Evolutionary conservation across 2,888 invertebrate genomes (phyloP).

Genomic region (Tetranychus piercei): DNA sequence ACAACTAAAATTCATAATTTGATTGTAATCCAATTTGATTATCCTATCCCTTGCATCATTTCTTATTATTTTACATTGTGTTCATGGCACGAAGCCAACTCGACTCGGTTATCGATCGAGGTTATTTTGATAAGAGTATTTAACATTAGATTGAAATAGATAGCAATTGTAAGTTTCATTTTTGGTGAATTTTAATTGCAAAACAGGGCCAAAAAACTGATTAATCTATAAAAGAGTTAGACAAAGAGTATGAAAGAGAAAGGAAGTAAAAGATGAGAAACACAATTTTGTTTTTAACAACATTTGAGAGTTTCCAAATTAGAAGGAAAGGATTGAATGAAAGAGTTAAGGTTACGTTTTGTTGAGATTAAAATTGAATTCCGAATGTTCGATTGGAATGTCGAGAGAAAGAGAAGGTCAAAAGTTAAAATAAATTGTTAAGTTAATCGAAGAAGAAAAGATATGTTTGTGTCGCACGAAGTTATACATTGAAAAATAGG

Average conservation of each 20-base stretch:
- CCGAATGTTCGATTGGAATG: not conserved
- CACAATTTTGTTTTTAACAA: not conserved
- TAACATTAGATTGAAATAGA: not conserved
- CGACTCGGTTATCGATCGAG: too few species aligned
- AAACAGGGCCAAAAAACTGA: not conserved
- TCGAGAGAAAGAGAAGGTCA: not conserved
- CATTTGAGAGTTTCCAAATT: not conserved
- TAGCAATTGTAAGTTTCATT: not conserved
- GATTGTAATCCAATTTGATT: too few species aligned
- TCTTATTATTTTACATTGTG: too few species aligned
- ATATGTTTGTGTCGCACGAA: not conserved
- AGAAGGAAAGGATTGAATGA: not conserved
- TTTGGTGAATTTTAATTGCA: not conserved
- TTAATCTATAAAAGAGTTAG: not conserved
- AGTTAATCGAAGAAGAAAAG: not conserved
- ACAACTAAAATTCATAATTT: too few species aligned
- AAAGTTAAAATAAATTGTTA: not conserved
- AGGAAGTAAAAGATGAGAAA: conserved; percentile 4
- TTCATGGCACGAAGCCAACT: too few species aligned
- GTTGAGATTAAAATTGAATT: not conserved
- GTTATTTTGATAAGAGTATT: too few species aligned
- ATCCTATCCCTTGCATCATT: too few species aligned
- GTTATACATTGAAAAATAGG: conserved; percentile 4
- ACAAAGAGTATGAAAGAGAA: conserved; percentile 5
- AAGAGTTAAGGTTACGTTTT: not conserved